Conservation (phyloP, 2,888 invertebrate species). For the Hyposoter didymator region DNA sequence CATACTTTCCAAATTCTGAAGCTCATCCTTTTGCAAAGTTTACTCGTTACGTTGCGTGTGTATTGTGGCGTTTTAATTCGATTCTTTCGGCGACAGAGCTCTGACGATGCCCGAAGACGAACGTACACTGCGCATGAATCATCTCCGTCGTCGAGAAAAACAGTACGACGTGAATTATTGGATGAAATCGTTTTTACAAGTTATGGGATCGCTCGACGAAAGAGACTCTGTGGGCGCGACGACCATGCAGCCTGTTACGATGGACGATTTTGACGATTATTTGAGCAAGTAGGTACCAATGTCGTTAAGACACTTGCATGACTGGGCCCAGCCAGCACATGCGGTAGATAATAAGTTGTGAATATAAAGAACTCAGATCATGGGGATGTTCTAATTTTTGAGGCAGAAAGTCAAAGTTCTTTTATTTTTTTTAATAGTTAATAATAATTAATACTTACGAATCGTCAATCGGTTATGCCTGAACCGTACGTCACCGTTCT, state of each 20-base stretch:
- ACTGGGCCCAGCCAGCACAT: constrained; percentile 82
- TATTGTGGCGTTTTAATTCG: not conserved
- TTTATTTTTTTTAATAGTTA: too few relatives aligned
- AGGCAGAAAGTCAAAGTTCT: too few relatives aligned
- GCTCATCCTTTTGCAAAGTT: too few relatives aligned
- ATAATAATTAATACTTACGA: too few relatives aligned
- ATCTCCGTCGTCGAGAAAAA: constrained; percentile 91
- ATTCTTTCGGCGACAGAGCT: constrained; percentile 85
- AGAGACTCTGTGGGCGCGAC: constrained; percentile 93
- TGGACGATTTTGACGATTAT: constrained; percentile 96
- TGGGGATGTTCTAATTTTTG: too few relatives aligned
- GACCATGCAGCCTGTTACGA: constrained; percentile 95
- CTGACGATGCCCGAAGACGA: constrained; percentile 96
- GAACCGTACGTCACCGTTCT: too few relatives aligned
- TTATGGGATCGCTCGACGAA: constrained; percentile 93
- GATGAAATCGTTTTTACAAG: constrained; percentile 95
- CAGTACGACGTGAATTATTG: constrained; percentile 94
- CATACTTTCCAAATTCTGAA: not conserved
- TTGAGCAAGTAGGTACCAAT: constrained; percentile 89
- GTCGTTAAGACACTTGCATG: constrained; percentile 74
- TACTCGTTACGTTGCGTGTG: too few relatives aligned
- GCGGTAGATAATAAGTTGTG: constrained; percentile 70
- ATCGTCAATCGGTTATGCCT: too few relatives aligned
- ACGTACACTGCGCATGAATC: constrained; percentile 93
- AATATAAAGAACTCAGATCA: not conserved